phyloP scores from a whole-genome alignment of 2,113 vertebrate species.

The Gopherus flavomarginatus region DNA sequence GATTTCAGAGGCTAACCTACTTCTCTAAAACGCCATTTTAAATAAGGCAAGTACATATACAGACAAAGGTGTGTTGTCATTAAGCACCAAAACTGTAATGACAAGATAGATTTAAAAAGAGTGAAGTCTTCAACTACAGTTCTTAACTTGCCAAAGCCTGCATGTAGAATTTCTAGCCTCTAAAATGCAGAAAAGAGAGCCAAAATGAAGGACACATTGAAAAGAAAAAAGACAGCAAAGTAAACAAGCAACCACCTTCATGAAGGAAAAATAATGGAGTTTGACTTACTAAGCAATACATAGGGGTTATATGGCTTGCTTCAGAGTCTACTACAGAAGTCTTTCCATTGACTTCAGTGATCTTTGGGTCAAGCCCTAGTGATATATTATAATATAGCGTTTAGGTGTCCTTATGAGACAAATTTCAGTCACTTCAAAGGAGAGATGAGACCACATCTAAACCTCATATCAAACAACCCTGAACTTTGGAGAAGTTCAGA shows the following conservation, averaged over 20 bases:
- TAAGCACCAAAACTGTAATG: constrained; percentile 57
- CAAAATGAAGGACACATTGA: background rate
- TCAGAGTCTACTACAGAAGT: background rate
- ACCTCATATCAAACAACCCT: background rate
- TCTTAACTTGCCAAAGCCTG: constrained; percentile 40
- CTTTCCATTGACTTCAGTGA: background rate
- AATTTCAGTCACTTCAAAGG: background rate
- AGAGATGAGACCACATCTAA: background rate
- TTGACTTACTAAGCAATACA: background rate
- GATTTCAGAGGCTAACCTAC: background rate
- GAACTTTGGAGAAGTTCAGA: background rate
- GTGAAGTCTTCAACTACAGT: constrained; percentile 32
- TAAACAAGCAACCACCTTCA: background rate
- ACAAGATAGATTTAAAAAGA: constrained; percentile 36
- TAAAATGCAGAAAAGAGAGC: constrained; percentile 7
- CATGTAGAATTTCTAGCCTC: constrained; percentile 31
- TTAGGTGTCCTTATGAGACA: background rate
- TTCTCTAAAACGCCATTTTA: background rate
- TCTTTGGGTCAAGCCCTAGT: background rate
- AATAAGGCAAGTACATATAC: background rate
- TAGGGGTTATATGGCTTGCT: background rate
- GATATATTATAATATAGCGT: background rate
- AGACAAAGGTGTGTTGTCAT: constrained; percentile 46
- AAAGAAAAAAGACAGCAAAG: background rate
- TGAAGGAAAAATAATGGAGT: background rate